Evolutionary conservation across 2,797 vertebrate species (phyloP).

Genomic region (Myoxocephalus aenaeus): DNA sequence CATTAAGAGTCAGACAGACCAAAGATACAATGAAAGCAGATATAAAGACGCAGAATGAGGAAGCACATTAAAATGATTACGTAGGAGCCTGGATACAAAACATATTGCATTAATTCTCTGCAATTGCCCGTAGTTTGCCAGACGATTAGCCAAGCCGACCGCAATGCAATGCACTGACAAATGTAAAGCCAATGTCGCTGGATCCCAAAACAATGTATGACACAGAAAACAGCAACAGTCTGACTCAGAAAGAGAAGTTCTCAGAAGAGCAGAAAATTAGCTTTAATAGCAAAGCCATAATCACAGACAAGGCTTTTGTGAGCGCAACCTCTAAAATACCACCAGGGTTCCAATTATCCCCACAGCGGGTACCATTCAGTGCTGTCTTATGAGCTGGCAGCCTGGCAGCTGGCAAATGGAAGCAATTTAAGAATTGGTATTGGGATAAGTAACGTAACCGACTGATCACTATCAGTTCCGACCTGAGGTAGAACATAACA

Average conservation of each 20-base stretch:
- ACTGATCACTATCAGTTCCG: background rate
- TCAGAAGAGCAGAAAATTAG: constrained; percentile 15
- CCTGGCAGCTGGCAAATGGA: constrained; percentile 27
- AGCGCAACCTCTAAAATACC: constrained; percentile 24
- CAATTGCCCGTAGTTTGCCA: background rate
- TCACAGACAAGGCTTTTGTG: constrained; percentile 20
- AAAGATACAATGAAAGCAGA: background rate
- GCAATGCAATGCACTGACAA: constrained; percentile 12
- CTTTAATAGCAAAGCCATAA: constrained; percentile 24
- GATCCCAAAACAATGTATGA: constrained; percentile 12
- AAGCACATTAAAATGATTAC: background rate
- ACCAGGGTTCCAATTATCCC: constrained; percentile 50
- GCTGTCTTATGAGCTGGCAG: constrained; percentile 6
- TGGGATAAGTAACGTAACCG: constrained; percentile 8
- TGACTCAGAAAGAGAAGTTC: background rate
- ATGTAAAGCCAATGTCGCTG: constrained; percentile 13
- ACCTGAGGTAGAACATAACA: background rate
- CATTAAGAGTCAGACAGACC: background rate
- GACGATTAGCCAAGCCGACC: constrained; percentile 2
- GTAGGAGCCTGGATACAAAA: background rate
- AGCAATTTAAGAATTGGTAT: constrained; percentile 22
- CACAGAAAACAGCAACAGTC: background rate
- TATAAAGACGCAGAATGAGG: background rate
- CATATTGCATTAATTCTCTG: constrained; percentile 1
- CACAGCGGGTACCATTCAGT: constrained; percentile 14